phyloP scores from a whole-genome alignment of 2,888 invertebrate genomes.

The Pterobdella sp. region DNA sequence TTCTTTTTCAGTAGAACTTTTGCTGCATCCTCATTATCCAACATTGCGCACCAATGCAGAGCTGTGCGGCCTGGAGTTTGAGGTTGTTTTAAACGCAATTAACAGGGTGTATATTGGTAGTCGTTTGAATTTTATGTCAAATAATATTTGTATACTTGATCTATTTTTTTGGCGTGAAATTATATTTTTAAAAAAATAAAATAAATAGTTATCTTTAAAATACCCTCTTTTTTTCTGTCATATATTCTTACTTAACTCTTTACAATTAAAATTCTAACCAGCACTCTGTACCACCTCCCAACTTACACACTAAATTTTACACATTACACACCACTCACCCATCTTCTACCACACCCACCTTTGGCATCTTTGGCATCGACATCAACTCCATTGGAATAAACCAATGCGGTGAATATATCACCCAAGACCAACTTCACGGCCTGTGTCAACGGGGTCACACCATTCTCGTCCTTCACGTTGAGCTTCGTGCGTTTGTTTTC shows the following conservation, averaged over 20 bases:
- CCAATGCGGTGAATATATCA: slow-evolving; percentile 89
- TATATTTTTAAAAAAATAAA: neutral
- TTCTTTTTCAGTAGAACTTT: slow-evolving; percentile 74
- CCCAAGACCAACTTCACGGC: slow-evolving; percentile 67
- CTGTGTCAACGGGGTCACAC: slow-evolving; percentile 85
- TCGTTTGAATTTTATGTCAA: neutral
- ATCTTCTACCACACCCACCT: too few relatives aligned
- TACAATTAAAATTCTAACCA: too few relatives aligned
- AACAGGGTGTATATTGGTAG: too few relatives aligned
- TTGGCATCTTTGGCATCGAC: slow-evolving; percentile 90
- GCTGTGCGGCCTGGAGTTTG: slow-evolving; percentile 67
- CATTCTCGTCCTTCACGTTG: slow-evolving; percentile 88
- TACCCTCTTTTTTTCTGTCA: too few relatives aligned
- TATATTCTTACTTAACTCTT: too few relatives aligned
- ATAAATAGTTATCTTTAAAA: neutral
- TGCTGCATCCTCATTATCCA: slow-evolving; percentile 88
- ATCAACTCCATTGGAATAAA: slow-evolving; percentile 88
- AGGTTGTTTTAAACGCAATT: neutral
- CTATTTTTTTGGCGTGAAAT: neutral
- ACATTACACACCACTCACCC: too few relatives aligned
- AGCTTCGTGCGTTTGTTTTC: slow-evolving; percentile 84
- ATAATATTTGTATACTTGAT: neutral
- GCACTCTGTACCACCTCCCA: too few relatives aligned
- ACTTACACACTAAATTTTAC: too few relatives aligned
- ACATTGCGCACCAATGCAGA: slow-evolving; percentile 94